These are phyloP conservation scores for Paraplagusia blochii DNA, from an alignment of 2,113 vertebrate species.

Conservation along the genomic window DNA sequence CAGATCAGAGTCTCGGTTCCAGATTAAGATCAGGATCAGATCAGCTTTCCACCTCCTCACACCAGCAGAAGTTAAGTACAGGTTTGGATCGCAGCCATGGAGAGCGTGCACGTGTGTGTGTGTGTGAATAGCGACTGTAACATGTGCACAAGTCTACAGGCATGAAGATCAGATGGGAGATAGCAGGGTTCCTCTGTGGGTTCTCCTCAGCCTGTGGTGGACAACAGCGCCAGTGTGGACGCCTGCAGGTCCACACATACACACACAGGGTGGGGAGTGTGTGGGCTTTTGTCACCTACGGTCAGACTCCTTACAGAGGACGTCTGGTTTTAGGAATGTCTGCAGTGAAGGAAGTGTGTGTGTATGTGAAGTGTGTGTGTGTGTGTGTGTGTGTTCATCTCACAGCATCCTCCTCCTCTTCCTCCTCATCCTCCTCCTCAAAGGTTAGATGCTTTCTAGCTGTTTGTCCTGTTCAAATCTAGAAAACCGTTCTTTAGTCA, in stretches of 20 bases:
- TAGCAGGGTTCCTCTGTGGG: constrained; percentile 42
- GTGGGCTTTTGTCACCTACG: constrained; percentile 53
- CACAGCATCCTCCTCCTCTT: background rate
- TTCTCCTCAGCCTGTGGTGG: constrained; percentile 22
- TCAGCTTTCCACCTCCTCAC: no score
- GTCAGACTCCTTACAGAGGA: constrained; percentile 47
- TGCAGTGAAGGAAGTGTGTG: constrained; percentile 40
- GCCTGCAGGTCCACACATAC: constrained; percentile 42
- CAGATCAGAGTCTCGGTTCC: no score
- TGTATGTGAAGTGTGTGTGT: constrained; percentile 9
- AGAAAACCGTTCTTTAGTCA: no score
- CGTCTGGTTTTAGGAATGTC: constrained; percentile 68
- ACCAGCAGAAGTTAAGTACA: no score
- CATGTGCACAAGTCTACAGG: constrained; percentile 47
- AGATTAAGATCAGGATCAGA: no score
- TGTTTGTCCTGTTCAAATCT: no score
- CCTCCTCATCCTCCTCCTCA: constrained; percentile 1
- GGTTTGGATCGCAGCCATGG: background rate
- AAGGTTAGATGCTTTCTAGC: background rate
- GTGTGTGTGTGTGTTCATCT: background rate
- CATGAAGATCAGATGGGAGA: constrained; percentile 27
- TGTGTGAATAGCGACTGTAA: constrained; percentile 3
- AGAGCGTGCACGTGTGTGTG: background rate
- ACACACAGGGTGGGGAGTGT: constrained; percentile 28
- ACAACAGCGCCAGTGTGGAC: constrained; percentile 56